Evolutionary conservation across 2,113 vertebrate species (phyloP).

Genomic region (Solenodon paradoxus): DNA sequence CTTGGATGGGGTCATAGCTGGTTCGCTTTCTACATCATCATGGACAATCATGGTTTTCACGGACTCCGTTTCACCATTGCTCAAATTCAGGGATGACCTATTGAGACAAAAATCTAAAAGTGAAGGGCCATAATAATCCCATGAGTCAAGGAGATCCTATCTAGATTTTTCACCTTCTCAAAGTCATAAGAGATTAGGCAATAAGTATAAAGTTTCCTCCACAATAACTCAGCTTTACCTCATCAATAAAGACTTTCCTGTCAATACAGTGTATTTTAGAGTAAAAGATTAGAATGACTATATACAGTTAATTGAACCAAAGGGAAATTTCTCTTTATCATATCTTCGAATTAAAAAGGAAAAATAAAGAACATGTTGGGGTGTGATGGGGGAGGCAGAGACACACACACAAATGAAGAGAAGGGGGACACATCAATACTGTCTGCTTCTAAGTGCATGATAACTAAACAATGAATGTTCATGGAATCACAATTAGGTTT

Average conservation of each 20-base stretch:
- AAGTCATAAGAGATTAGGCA: neutral
- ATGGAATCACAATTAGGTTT: accelerated
- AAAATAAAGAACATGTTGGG: neutral
- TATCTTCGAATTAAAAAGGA: neutral
- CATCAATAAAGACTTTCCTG: neutral
- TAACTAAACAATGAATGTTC: neutral
- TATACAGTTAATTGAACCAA: neutral
- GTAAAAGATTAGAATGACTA: neutral
- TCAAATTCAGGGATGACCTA: conserved; percentile 91
- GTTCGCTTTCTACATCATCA: conserved; percentile 94
- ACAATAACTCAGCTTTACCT: neutral
- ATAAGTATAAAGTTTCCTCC: neutral
- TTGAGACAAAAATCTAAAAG: conserved; percentile 41
- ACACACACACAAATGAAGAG: neutral
- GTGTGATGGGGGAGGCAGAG: neutral
- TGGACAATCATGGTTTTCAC: conserved; percentile 98
- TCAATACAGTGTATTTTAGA: neutral
- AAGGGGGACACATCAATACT: neutral
- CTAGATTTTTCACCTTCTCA: neutral
- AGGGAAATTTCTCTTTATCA: neutral
- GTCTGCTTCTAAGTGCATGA: neutral
- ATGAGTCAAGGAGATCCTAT: neutral
- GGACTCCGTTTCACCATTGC: conserved; percentile 96
- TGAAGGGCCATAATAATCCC: neutral
- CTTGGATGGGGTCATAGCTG: conserved; percentile 94